A percentile compares a stretch with the other conserved stretches of the same genome.
These are phyloP conservation scores for Solenopsis invicta DNA, from an alignment of 1,140 invertebrate species.

Conservation along the genomic window DNA sequence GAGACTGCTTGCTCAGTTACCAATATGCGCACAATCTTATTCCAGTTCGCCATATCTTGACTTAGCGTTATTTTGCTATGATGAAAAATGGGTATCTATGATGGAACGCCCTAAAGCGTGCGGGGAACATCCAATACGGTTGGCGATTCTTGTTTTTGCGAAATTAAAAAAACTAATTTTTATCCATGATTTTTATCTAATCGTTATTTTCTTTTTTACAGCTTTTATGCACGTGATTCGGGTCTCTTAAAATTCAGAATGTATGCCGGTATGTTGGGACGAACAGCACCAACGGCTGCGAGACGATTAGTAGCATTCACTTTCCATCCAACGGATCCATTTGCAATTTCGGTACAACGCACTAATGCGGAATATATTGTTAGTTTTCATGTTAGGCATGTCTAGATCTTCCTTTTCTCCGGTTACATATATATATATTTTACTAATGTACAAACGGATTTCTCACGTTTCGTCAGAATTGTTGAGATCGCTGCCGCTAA, in stretches of 20 bases:
- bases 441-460: background rate
- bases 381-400: slow-evolving; percentile 95
- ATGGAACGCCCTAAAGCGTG: slow-evolving; percentile 98
- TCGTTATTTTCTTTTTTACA: slow-evolving; percentile 83
- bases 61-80: slow-evolving; percentile 97
- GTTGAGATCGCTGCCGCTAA: slow-evolving; percentile 16
- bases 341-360: slow-evolving; percentile 97
- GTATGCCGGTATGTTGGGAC: slow-evolving; percentile 91
- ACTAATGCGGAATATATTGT: slow-evolving; percentile 98
- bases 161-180: slow-evolving; percentile 15
- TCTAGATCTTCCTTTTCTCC: slow-evolving; percentile 61
- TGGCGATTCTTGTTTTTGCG: slow-evolving; percentile 63
- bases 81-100: slow-evolving; percentile 98
- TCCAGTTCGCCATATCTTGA: slow-evolving; percentile 97
- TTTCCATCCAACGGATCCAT: slow-evolving; percentile 98
- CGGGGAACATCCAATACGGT: slow-evolving; percentile 97
- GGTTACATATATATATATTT: background rate
- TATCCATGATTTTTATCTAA: background rate
- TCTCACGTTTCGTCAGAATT: background rate
- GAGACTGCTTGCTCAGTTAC: slow-evolving; percentile 95
- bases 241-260: slow-evolving; percentile 96
- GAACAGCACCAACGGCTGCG: slow-evolving; percentile 88
- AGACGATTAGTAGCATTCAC: slow-evolving; percentile 97
- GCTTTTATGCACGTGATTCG: slow-evolving; percentile 96
- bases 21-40: slow-evolving; percentile 98